phyloP scores from a whole-genome alignment of 2,888 invertebrate genomes.

The Meganola albula region DNA sequence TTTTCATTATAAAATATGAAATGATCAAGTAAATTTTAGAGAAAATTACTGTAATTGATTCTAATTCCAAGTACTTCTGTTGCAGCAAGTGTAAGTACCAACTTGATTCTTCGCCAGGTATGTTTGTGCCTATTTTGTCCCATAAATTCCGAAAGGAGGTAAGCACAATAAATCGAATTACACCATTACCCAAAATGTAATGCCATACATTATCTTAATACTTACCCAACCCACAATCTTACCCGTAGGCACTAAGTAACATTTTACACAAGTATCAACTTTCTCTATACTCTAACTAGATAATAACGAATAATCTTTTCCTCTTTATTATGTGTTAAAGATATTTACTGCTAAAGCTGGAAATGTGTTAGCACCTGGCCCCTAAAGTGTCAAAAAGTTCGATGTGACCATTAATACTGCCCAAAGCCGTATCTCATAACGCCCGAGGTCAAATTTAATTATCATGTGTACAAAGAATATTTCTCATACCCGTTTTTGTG shows the following conservation, averaged over 20 bases:
- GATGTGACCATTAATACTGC: slow-evolving; percentile 55
- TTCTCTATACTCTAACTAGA: slow-evolving; percentile 22
- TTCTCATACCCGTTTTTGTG: slow-evolving; percentile 35
- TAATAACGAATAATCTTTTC: slow-evolving; percentile 26
- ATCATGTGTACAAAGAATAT: slow-evolving; percentile 64
- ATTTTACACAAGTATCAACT: slow-evolving; percentile 22
- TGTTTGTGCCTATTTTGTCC: too few species aligned
- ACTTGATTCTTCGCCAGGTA: too few species aligned
- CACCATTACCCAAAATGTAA: neutral
- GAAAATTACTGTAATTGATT: too few species aligned
- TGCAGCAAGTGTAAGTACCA: too few species aligned
- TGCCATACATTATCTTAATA: too few species aligned
- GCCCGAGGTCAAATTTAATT: slow-evolving; percentile 74
- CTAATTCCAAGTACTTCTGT: too few species aligned
- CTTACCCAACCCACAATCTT: slow-evolving; percentile 4
- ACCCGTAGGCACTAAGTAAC: slow-evolving; percentile 21
- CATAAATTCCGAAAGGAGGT: too few species aligned
- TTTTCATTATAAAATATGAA: too few species aligned
- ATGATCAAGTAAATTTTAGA: too few species aligned
- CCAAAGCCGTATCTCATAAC: slow-evolving; percentile 50
- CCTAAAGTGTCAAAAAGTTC: slow-evolving; percentile 56
- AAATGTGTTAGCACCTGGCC: slow-evolving; percentile 55
- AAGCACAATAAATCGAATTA: too few species aligned
- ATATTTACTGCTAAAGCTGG: slow-evolving; percentile 46
- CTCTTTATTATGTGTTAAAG: slow-evolving; percentile 43